A percentile compares a stretch with the other conserved stretches of the same genome.
Conservation (phyloP, 2,797 vertebrate genomes). For the Acanthurus tractus region DNA sequence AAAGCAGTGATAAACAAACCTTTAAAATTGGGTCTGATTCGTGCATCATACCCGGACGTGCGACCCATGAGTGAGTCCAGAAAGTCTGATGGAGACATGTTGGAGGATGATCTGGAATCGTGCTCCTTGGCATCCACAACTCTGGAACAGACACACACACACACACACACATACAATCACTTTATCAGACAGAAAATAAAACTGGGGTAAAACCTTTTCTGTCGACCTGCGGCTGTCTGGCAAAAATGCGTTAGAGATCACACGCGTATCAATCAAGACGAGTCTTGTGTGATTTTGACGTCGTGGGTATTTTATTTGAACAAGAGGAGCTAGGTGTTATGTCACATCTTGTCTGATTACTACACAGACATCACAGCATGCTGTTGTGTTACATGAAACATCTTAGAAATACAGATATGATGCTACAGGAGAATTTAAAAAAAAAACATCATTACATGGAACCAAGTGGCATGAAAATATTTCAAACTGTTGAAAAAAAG, state of each 20-base stretch:
- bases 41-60: constrained; percentile 97
- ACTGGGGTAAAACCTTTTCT: constrained; percentile 55
- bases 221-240: constrained; percentile 48
- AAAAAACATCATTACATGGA: constrained; percentile 1
- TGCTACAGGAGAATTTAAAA: neutral
- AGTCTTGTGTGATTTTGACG: constrained; percentile 41
- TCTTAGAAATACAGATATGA: neutral
- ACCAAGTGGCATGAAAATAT: neutral
- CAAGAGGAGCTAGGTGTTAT: neutral
- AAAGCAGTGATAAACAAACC: constrained; percentile 84
- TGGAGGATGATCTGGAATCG: constrained; percentile 93
- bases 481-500: neutral
- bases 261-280: constrained; percentile 20
- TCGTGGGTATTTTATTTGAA: constrained; percentile 25
- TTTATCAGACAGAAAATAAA: constrained; percentile 31
- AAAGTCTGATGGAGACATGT: constrained; percentile 98
- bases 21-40: constrained; percentile 99
- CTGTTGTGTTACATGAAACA: neutral
- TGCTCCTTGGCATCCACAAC: constrained; percentile 93
- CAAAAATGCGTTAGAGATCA: constrained; percentile 45
- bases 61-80: constrained; percentile 99
- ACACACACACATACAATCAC: constrained; percentile 19
- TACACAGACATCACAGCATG: constrained; percentile 9
- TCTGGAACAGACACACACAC: constrained; percentile 82
- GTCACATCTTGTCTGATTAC: constrained; percentile 18